Conservation (phyloP, 2,888 invertebrate species). For the Ophioninae sp. region DNA sequence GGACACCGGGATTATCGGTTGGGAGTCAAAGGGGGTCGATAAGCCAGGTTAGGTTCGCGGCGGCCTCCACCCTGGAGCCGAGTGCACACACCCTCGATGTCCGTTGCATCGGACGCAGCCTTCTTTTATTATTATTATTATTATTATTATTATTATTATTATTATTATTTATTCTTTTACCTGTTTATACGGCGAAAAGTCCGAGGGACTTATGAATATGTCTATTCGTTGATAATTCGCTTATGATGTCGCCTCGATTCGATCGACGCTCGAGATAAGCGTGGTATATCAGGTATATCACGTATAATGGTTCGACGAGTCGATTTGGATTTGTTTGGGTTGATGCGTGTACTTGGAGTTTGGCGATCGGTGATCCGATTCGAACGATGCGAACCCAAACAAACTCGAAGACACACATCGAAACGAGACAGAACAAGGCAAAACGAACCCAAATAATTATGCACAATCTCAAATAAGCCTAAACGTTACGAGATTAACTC, state of each 20-base stretch:
- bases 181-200: not conserved
- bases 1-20: constrained; percentile 39
- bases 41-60: constrained; percentile 52
- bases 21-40: constrained; percentile 58
- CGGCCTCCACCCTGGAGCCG: constrained; percentile 25
- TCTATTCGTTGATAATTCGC: not conserved
- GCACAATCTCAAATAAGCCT: too few species aligned
- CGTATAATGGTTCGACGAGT: not conserved
- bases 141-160: not conserved
- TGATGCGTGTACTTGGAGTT: not conserved
- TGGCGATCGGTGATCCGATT: not conserved
- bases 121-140: constrained; percentile 40
- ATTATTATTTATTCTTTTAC: not conserved
- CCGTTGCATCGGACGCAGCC: not conserved
- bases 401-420: too few species aligned
- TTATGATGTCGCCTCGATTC: not conserved
- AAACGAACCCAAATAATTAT: too few species aligned
- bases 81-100: constrained; percentile 10
- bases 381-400: too few species aligned
- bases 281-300: not conserved
- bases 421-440: too few species aligned
- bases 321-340: not conserved
- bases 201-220: not conserved
- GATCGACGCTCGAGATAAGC: not conserved
- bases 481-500: too few species aligned